phyloP scores from a whole-genome alignment of 2,888 invertebrate genomes.

The Mythimna pallens region DNA sequence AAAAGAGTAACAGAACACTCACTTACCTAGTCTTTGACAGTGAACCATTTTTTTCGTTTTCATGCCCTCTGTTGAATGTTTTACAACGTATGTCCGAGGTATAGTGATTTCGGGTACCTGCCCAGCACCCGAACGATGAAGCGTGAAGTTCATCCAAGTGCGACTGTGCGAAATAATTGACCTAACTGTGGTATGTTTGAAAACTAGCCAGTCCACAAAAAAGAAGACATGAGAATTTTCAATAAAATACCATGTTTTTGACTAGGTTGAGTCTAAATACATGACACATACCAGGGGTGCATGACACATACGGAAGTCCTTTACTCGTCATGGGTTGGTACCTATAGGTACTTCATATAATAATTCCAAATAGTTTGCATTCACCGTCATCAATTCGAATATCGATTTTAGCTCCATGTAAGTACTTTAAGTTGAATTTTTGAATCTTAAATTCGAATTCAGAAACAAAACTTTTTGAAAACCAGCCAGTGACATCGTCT shows the following conservation, averaged over 20 bases:
- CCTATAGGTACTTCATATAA: too few species aligned
- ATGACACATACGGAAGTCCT: background rate
- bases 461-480: background rate
- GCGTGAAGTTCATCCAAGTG: conserved; percentile 59
- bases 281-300: background rate
- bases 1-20: background rate
- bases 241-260: background rate
- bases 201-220: background rate
- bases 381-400: too few species aligned
- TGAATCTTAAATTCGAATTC: too few species aligned
- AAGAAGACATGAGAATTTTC: background rate
- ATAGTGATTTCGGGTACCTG: conserved; percentile 79
- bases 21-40: conserved; percentile 67
- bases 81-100: conserved; percentile 75
- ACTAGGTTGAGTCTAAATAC: background rate
- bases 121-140: conserved; percentile 65
- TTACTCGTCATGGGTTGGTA: too few species aligned
- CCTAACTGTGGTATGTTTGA: conserved; percentile 20
- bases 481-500: background rate
- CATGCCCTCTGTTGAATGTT: conserved; percentile 76
- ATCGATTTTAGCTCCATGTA: too few species aligned
- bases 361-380: too few species aligned
- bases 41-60: conserved; percentile 74
- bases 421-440: too few species aligned
- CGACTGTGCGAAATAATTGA: conserved; percentile 55